Evolutionary conservation across 2,113 vertebrate genomes (phyloP).

Genomic region (Hyperoodon ampullatus): DNA sequence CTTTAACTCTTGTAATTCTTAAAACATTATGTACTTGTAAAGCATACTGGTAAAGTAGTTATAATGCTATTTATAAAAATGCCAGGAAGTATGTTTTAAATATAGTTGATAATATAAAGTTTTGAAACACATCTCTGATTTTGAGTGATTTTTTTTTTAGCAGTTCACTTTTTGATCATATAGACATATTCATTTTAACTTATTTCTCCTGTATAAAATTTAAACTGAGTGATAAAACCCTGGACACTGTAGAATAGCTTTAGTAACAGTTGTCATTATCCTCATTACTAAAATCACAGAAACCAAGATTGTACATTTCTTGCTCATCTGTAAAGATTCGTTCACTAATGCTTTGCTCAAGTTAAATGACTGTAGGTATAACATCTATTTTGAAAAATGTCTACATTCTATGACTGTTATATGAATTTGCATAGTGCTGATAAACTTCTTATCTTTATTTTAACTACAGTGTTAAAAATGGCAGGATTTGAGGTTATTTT

Average conservation of each 20-base stretch:
- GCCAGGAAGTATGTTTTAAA: neutral
- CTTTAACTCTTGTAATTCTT: neutral
- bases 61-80: neutral
- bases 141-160: neutral
- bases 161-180: neutral
- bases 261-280: neutral
- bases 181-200: neutral
- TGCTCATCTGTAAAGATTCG: neutral
- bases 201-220: neutral
- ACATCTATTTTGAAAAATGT: neutral
- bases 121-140: neutral
- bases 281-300: neutral
- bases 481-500: neutral
- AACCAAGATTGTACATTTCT: neutral
- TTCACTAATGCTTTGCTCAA: neutral
- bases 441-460: neutral
- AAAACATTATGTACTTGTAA: neutral
- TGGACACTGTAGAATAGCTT: neutral
- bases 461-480: neutral
- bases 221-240: neutral
- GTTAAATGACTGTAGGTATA: neutral
- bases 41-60: neutral
- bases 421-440: neutral
- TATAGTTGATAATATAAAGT: neutral
- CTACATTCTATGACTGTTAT: neutral